phyloP scores from a whole-genome alignment of 2,888 invertebrate genomes.

The Xestoiulus laeticollis region DNA sequence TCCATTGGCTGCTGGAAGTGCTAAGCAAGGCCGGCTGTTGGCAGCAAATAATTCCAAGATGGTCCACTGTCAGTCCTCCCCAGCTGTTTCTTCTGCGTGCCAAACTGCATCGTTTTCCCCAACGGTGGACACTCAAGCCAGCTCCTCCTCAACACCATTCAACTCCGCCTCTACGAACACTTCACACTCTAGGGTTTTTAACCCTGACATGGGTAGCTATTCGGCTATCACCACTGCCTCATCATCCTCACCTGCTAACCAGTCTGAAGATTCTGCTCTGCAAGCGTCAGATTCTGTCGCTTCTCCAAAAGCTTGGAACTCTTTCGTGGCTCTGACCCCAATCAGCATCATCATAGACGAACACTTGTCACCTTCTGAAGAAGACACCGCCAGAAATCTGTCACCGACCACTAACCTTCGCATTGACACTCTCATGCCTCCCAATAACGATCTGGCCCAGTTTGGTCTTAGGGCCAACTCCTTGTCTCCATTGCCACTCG shows the following conservation, averaged over 20 bases:
- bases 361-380: neutral
- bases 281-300: neutral
- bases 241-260: neutral
- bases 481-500: constrained; percentile 32
- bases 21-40: neutral
- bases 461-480: neutral
- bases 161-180: neutral
- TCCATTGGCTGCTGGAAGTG: neutral
- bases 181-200: neutral
- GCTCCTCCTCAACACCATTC: neutral
- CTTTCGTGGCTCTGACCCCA: neutral
- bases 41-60: neutral
- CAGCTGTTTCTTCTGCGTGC: neutral
- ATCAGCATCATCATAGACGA: constrained; percentile 41
- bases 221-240: neutral
- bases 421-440: neutral
- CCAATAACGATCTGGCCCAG: constrained; percentile 10
- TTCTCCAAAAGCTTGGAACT: neutral
- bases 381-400: neutral
- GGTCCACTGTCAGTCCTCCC: neutral
- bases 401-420: neutral
- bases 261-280: neutral
- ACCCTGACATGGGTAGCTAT: constrained; percentile 20
- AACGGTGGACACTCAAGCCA: neutral
- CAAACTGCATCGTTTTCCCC: neutral